These are phyloP conservation scores for Peucedramus taeniatus DNA, from an alignment of 2,113 vertebrate genomes.

Conservation along the genomic window DNA sequence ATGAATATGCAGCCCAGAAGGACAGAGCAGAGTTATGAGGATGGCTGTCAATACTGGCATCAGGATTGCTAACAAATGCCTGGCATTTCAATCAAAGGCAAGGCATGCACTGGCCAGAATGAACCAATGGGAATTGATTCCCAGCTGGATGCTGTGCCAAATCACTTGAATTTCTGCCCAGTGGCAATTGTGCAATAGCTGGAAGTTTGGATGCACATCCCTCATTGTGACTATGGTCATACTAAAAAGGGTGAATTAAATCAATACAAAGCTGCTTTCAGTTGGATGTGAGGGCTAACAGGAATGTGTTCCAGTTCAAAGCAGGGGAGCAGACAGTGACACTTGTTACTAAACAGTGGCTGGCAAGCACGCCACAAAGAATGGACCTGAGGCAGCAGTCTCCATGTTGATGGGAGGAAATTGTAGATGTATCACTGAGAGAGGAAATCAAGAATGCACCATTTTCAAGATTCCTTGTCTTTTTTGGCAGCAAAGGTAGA, in stretches of 20 bases:
- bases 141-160: conserved; percentile 52
- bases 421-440: background rate
- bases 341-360: conserved; percentile 72
- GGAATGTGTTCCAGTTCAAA: conserved; percentile 68
- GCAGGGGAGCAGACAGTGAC: conserved; percentile 62
- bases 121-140: conserved; percentile 48
- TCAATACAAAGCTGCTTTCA: conserved; percentile 65
- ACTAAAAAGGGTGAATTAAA: conserved; percentile 71
- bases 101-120: conserved; percentile 53
- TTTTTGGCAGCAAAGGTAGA: background rate
- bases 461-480: background rate
- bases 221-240: conserved; percentile 46
- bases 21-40: background rate
- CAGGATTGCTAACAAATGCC: conserved; percentile 34
- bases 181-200: conserved; percentile 61
- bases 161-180: conserved; percentile 69
- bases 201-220: conserved; percentile 61
- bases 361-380: conserved; percentile 43
- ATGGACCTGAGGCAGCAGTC: background rate
- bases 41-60: conserved; percentile 4
- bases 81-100: conserved; percentile 64
- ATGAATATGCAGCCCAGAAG: background rate
- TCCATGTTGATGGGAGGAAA: background rate
- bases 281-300: conserved; percentile 63
- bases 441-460: background rate